Conservation (phyloP, 1,140 invertebrate genomes). For the Pomacea maculata region DNA sequence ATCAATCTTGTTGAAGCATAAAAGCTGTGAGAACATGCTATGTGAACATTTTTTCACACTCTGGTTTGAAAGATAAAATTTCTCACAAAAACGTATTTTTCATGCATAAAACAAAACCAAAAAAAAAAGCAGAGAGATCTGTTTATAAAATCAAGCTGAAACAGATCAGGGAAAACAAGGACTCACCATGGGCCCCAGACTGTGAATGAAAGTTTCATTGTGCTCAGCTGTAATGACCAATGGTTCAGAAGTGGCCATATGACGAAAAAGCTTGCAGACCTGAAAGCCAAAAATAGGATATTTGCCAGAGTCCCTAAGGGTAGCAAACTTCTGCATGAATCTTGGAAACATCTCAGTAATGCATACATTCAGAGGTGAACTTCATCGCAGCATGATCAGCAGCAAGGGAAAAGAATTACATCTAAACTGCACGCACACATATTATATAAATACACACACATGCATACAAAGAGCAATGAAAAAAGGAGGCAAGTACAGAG, state of each 20-base stretch:
- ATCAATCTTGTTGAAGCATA: too few species aligned
- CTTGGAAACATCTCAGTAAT: background rate
- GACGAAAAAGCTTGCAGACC: constrained; percentile 95
- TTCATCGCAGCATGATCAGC: background rate
- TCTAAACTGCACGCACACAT: background rate
- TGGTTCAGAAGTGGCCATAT: constrained; percentile 92
- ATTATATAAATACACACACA: constrained; percentile 7
- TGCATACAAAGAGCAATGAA: background rate
- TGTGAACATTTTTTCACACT: too few species aligned
- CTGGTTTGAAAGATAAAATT: too few species aligned
- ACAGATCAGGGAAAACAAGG: background rate
- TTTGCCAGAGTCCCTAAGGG: background rate
- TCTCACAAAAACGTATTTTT: too few species aligned
- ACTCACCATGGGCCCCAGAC: constrained; percentile 73
- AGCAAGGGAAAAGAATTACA: background rate
- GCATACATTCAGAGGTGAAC: background rate
- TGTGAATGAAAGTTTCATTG: constrained; percentile 86
- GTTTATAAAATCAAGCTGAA: background rate
- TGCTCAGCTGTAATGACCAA: constrained; percentile 96
- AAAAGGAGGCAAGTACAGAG: too few species aligned
- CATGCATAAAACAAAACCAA: too few species aligned
- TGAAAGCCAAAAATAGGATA: constrained; percentile 58
- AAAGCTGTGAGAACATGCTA: too few species aligned
- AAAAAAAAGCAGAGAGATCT: background rate
- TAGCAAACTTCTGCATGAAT: background rate